phyloP scores from a whole-genome alignment of 2,888 invertebrate genomes.

The Troglohyphantes excavatus region DNA sequence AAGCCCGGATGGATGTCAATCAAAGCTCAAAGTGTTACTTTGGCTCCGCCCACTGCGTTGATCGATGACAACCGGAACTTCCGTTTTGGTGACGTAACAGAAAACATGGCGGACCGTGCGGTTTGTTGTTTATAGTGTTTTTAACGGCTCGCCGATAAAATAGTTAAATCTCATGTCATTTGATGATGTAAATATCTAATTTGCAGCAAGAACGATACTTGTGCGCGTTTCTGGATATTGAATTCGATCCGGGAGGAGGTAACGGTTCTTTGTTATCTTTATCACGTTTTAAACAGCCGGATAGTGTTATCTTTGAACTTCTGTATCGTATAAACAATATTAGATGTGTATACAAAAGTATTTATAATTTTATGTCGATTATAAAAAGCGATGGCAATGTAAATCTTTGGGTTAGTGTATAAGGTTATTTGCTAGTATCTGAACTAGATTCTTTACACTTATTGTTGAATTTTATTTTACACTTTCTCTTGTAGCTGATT shows the following conservation, averaged over 20 bases:
- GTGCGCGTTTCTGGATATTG: not conserved
- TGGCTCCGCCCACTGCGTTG: conserved; percentile 78
- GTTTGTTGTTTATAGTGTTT: conserved; percentile 49
- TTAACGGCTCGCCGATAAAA: not conserved
- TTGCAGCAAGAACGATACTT: not conserved
- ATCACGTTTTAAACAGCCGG: not conserved
- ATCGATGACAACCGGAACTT: conserved; percentile 80
- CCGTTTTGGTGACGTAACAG: conserved; percentile 75
- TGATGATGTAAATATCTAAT: not conserved
- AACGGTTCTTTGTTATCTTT: conserved; percentile 18
- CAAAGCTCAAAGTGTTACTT: conserved; percentile 79
- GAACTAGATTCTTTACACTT: too few species aligned
- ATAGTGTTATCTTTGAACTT: not conserved
- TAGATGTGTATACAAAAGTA: not conserved
- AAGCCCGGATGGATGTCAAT: conserved; percentile 80
- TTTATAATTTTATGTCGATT: not conserved
- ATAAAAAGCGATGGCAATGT: not conserved
- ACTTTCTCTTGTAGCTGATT: too few species aligned
- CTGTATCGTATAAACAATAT: not conserved
- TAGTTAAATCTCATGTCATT: not conserved
- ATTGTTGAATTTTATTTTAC: too few species aligned
- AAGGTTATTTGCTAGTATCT: too few species aligned
- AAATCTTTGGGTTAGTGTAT: too few species aligned
- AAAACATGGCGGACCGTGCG: conserved; percentile 64
- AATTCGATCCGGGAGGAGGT: not conserved